Conservation (phyloP, 2,888 invertebrate genomes). For the Apamea monoglypha region DNA sequence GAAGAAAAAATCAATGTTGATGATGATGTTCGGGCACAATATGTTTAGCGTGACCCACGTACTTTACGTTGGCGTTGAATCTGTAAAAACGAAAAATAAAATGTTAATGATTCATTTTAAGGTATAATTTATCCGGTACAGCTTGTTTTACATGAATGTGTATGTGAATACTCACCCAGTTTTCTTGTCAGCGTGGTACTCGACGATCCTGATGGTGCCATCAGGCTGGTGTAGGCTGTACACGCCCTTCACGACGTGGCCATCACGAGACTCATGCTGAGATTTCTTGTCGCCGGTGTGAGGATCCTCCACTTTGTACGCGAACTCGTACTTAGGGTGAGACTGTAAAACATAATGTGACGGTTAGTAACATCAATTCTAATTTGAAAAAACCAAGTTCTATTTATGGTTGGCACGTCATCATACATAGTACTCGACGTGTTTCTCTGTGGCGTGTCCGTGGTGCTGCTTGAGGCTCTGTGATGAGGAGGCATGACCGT, state of each 20-base stretch:
- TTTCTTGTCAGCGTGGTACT: too few relatives aligned
- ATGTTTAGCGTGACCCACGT: constrained; percentile 68
- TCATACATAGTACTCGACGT: constrained; percentile 48
- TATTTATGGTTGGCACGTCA: background rate
- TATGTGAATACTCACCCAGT: too few relatives aligned
- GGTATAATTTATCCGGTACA: background rate
- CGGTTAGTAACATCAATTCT: fast-evolving
- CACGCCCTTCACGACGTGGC: too few relatives aligned
- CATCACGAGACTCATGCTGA: too few relatives aligned
- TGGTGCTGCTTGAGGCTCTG: constrained; percentile 68
- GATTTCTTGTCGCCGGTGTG: too few relatives aligned
- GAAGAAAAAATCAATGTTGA: constrained; percentile 47
- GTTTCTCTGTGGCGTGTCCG: constrained; percentile 44
- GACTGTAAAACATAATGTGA: too few relatives aligned
- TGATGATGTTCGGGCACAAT: constrained; percentile 63
- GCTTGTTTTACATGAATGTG: too few relatives aligned
- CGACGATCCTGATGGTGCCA: too few relatives aligned
- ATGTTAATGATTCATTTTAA: fast-evolving
- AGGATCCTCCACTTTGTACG: too few relatives aligned
- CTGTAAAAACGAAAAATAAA: constrained; percentile 43
- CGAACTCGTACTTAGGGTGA: too few relatives aligned
- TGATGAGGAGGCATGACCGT: constrained; percentile 69
- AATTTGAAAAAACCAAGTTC: background rate
- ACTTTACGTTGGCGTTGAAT: constrained; percentile 73
- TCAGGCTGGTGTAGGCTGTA: too few relatives aligned